phyloP scores from a whole-genome alignment of 2,113 vertebrate species.

The Isichthys henryi region DNA sequence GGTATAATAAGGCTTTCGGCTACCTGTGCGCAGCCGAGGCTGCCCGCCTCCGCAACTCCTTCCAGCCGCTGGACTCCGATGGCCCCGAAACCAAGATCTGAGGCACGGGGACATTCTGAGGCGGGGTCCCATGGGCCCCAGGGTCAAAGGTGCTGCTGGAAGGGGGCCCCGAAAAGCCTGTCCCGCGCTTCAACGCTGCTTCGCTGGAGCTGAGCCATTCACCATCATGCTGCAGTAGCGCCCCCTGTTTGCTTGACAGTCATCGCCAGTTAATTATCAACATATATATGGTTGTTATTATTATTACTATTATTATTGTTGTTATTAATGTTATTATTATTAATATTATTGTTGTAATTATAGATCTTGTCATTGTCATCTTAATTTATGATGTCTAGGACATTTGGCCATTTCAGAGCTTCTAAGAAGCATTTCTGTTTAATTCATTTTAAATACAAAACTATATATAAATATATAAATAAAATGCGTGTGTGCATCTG shows the following conservation, averaged over 20 bases:
- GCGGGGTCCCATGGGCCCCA: slow-evolving; percentile 1
- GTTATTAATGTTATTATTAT: slow-evolving; percentile 43
- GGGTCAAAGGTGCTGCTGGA: not conserved
- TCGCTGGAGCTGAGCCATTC: not conserved
- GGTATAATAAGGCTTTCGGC: slow-evolving; percentile 94
- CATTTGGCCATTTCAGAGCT: slow-evolving; percentile 86
- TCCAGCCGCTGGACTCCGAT: slow-evolving; percentile 69
- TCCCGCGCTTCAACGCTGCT: not conserved
- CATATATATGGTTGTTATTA: slow-evolving; percentile 4
- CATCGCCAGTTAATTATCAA: not conserved
- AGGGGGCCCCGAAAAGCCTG: not conserved
- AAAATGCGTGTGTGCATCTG: slow-evolving; percentile 31
- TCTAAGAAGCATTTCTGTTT: slow-evolving; percentile 81
- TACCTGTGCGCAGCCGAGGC: slow-evolving; percentile 82
- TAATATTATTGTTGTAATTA: slow-evolving; percentile 39
- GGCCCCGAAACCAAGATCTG: slow-evolving; percentile 84
- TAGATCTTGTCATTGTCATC: slow-evolving; percentile 40
- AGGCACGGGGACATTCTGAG: slow-evolving; percentile 35
- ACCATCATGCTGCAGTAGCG: not conserved
- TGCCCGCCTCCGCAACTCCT: slow-evolving; percentile 82
- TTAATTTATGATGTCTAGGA: slow-evolving; percentile 70
- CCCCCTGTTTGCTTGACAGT: not conserved
- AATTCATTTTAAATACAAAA: slow-evolving; percentile 65
- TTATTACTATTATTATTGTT: slow-evolving; percentile 16
- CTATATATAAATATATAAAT: slow-evolving; percentile 49